phyloP scores from a whole-genome alignment of 2,113 vertebrate species.

The Centropus unirufus region DNA sequence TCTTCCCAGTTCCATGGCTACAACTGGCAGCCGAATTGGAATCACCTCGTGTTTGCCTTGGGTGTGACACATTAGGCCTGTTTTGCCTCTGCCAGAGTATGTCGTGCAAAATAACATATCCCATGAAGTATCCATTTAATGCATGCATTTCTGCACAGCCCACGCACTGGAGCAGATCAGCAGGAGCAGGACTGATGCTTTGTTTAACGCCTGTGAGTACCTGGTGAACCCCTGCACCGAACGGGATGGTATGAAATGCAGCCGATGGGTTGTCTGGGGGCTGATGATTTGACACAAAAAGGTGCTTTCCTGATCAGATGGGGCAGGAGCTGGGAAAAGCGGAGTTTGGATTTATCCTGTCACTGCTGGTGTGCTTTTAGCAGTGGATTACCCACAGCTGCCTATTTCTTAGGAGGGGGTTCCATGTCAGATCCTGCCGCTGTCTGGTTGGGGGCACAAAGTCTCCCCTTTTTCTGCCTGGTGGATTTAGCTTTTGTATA shows the following conservation, averaged over 20 bases:
- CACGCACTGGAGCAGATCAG: neutral
- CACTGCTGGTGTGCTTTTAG: neutral
- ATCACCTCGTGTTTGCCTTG: neutral
- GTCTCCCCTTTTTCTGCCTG: neutral
- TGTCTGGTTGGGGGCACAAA: neutral
- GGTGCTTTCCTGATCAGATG: neutral
- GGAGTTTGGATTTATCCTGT: neutral
- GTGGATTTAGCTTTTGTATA: neutral
- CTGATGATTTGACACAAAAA: neutral
- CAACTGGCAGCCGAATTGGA: accelerated
- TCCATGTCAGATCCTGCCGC: accelerated
- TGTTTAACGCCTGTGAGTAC: accelerated
- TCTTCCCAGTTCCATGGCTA: neutral
- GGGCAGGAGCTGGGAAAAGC: accelerated
- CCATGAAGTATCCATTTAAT: accelerated
- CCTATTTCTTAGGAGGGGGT: accelerated
- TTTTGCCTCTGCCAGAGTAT: neutral
- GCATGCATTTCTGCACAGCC: neutral
- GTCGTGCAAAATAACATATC: neutral
- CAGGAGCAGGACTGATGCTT: neutral
- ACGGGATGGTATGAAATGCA: accelerated
- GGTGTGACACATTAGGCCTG: neutral
- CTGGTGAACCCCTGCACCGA: neutral
- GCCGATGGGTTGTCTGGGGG: accelerated
- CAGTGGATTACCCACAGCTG: neutral